Evolutionary conservation across 2,888 invertebrate species (phyloP).

Genomic region (Bellardia bayeri): DNA sequence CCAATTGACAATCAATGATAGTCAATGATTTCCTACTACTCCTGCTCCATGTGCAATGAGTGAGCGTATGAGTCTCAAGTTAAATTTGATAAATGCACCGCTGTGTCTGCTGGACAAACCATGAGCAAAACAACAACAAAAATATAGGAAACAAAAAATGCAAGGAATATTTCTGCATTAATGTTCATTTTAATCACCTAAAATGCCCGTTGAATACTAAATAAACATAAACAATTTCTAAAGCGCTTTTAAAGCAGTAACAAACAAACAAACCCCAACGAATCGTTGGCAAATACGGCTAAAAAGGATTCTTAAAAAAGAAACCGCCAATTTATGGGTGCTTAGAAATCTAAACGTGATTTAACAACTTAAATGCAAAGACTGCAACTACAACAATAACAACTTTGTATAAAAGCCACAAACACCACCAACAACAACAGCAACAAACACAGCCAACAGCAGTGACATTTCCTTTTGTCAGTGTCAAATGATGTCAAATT

Average conservation of each 20-base stretch:
- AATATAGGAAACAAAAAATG: conserved; percentile 25
- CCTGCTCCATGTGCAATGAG: conserved; percentile 4
- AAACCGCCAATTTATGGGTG: conserved; percentile 73
- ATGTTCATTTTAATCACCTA: conserved; percentile 71
- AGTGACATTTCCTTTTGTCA: conserved; percentile 76
- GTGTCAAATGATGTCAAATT: conserved; percentile 74
- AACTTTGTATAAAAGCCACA: conserved; percentile 6
- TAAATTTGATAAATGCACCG: conserved; percentile 71
- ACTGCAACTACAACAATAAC: conserved; percentile 28
- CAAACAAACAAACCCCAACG: background rate
- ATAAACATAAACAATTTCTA: conserved; percentile 62
- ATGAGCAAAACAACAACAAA: background rate
- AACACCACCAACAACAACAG: conserved; percentile 10
- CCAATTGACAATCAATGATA: conserved; percentile 43
- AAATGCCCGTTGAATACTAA: conserved; percentile 71
- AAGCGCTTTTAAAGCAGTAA: conserved; percentile 31
- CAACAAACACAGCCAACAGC: conserved; percentile 47
- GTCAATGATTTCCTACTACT: background rate
- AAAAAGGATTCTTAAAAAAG: conserved; percentile 70
- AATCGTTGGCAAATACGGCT: conserved; percentile 30
- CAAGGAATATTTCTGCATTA: conserved; percentile 65
- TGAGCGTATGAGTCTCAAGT: background rate
- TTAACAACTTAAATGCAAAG: conserved; percentile 56
- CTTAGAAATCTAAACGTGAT: conserved; percentile 71
- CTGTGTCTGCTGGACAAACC: conserved; percentile 58